These are phyloP conservation scores for Achlya flavicornis DNA, from an alignment of 2,888 invertebrate species.

Conservation along the genomic window DNA sequence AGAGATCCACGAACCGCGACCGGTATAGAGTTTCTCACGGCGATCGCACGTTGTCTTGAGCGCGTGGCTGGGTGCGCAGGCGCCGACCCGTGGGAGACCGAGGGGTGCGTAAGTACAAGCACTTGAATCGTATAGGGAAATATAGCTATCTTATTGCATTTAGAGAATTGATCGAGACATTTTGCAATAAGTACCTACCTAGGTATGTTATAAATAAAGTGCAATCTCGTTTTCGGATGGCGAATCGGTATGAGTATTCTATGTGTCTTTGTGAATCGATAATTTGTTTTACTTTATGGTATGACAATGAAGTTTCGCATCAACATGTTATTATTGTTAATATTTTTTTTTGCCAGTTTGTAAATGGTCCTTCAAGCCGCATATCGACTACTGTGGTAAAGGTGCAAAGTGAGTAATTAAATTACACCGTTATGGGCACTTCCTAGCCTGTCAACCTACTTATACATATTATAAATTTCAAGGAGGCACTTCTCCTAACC, in stretches of 20 bases:
- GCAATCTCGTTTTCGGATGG: no score
- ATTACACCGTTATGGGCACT: background rate
- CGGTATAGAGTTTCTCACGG: conserved; percentile 73
- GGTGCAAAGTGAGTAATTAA: background rate
- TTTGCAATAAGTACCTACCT: no score
- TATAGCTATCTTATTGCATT: no score
- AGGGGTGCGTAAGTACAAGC: conserved; percentile 22
- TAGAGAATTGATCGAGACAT: no score
- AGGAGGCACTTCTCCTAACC: conserved; percentile 39
- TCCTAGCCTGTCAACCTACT: background rate
- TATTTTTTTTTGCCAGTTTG: no score
- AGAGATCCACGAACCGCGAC: conserved; percentile 70
- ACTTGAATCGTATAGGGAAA: conserved; percentile 34
- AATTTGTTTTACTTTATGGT: no score
- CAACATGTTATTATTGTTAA: no score
- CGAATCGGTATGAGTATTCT: no score
- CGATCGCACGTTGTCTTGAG: conserved; percentile 62
- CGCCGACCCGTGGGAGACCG: conserved; percentile 61
- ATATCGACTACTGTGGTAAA: conserved; percentile 26
- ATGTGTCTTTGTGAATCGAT: no score
- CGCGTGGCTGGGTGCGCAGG: conserved; percentile 51
- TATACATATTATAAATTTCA: background rate
- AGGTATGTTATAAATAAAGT: no score
- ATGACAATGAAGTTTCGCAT: no score
- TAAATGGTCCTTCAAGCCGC: no score